Base-by-base conservation (phyloP, 1,140 invertebrate genomes). In the Pissodes strobi region DNA sequence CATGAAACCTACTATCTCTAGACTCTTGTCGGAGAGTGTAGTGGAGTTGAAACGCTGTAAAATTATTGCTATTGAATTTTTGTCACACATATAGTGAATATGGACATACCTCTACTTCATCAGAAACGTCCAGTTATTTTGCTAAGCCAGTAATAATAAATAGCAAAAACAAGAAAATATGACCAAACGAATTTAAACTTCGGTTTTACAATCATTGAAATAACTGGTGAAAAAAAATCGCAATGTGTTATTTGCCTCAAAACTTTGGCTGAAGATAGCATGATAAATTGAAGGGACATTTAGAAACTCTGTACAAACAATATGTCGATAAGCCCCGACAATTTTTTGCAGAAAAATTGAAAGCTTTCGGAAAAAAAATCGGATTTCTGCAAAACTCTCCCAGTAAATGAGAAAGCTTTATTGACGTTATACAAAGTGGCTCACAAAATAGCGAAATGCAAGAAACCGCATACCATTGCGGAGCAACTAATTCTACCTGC, bases 401-500 rank as follows among this genome's bases (percentile, higher is more conserved):
- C 13, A 51, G 41, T 19, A 15, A 53, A 25, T 19, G 12, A 18
- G 15, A 43, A 13, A 15, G 46, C 23, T 43, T 10, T 43, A 2
- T 22, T 46, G 27, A 18, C 30, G 2, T 39, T 30, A 13, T 61
- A 63, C 25, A 18, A 43, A 48, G 43, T 59, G 13, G 6, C n/a
- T 9, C n/a, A n/a, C n/a, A n/a, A n/a, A n/a, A n/a, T n/a, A n/a
- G n/a, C n/a, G n/a, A n/a, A n/a, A n/a, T n/a, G n/a, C n/a, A n/a
- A n/a, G n/a, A n/a, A n/a, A n/a, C n/a, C n/a, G n/a, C 72, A 72
- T 51, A 57, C 41, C 13, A 57, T 57, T 57, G 62, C 41, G 8
- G 62, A 64, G 58, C 57, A 45, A 17, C 41, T 73, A 45, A 68
- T 72, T 66, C 66, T 69, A 53, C 68, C 66, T 64, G 64, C 66